Evolutionary conservation across 64 coral and sea anemone species (phyloP).

Genomic region (Stichodactyla mertensii): DNA sequence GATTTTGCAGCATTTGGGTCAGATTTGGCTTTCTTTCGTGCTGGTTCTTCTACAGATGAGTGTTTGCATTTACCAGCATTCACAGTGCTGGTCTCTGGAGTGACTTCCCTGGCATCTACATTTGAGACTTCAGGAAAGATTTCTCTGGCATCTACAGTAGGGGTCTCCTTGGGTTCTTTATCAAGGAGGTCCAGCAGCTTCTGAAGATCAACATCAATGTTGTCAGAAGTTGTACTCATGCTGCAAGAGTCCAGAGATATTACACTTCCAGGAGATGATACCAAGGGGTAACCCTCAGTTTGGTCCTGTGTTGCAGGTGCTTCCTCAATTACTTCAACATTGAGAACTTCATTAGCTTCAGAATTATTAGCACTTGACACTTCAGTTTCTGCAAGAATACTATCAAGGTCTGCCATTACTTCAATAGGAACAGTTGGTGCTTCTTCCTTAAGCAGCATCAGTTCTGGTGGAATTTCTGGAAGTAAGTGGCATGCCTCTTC

Average conservation of each 20-base stretch:
- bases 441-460: constrained; percentile 31
- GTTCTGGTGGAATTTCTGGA: constrained; percentile 18
- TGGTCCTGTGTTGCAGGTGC: constrained; percentile 4
- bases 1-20: neutral
- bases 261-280: constrained; percentile 7
- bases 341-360: constrained; percentile 19
- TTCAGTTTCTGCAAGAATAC: neutral
- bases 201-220: neutral
- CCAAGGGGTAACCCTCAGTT: neutral
- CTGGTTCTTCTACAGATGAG: neutral
- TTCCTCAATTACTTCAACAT: constrained; percentile 27
- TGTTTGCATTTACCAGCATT: neutral
- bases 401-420: constrained; percentile 9
- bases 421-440: neutral
- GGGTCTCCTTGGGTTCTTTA: neutral
- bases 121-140: neutral
- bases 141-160: neutral
- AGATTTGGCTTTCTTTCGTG: constrained; percentile 26
- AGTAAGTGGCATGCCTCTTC: constrained; percentile 2
- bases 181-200: constrained; percentile 1
- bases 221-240: neutral
- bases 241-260: neutral
- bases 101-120: neutral
- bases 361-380: neutral
- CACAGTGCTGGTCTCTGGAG: neutral